These are phyloP conservation scores for Danio jaintianensis DNA, from an alignment of 2,797 vertebrate genomes.

Conservation along the genomic window DNA sequence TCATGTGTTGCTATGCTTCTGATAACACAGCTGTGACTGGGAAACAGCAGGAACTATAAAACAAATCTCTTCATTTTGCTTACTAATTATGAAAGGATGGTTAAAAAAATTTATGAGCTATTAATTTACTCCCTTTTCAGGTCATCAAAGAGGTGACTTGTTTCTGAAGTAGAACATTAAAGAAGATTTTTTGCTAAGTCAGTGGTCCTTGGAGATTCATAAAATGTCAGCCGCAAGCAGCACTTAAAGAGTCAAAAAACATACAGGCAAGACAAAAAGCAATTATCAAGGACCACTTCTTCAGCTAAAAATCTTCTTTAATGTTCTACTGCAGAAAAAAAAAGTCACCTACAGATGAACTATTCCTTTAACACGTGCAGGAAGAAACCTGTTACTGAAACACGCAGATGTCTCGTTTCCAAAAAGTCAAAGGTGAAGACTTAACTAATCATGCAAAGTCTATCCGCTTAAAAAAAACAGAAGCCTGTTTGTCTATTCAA, in stretches of 20 bases:
- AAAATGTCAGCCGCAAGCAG: too few species aligned
- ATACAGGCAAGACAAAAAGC: too few species aligned
- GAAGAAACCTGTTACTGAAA: not conserved
- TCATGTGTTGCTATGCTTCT: not conserved
- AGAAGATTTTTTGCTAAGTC: too few species aligned
- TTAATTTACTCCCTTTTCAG: too few species aligned
- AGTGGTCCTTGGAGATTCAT: too few species aligned
- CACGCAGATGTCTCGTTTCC: not conserved
- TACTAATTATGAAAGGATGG: not conserved
- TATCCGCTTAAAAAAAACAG: not conserved
- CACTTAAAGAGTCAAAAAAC: too few species aligned
- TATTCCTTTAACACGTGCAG: not conserved
- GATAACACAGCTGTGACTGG: not conserved
- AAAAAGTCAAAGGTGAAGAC: not conserved
- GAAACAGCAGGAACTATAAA: not conserved
- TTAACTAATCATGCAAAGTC: slow-evolving; percentile 6
- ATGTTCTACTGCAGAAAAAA: not conserved
- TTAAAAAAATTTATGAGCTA: too few species aligned
- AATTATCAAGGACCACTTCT: too few species aligned
- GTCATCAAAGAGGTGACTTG: too few species aligned
- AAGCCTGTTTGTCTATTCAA: slow-evolving; percentile 18
- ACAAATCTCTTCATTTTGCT: not conserved
- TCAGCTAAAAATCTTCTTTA: not conserved
- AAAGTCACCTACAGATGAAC: not conserved
- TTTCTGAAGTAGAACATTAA: too few species aligned